Conservation (phyloP, 2,113 vertebrate genomes). For the Erythrocercus mccallii region DNA sequence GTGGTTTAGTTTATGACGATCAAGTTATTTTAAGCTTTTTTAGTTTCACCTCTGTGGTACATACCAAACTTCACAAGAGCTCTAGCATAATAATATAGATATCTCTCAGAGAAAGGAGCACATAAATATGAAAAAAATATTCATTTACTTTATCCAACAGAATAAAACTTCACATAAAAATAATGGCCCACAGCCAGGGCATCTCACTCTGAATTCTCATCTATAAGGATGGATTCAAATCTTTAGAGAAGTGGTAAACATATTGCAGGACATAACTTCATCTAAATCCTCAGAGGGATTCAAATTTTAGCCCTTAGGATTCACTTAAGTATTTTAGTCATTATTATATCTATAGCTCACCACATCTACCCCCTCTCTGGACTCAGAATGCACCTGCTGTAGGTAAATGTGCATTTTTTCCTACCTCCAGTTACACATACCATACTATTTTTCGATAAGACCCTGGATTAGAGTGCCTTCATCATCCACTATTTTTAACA, state of each 20-base stretch:
- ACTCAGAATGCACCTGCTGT: background rate
- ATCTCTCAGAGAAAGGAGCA: background rate
- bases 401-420: background rate
- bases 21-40: background rate
- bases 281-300: background rate
- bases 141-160: background rate
- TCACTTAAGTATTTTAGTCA: background rate
- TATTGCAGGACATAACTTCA: background rate
- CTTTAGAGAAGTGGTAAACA: background rate
- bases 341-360: background rate
- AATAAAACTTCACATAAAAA: background rate
- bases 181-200: background rate
- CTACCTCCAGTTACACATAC: background rate
- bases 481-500: background rate
- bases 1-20: background rate
- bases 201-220: background rate
- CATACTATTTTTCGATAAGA: background rate
- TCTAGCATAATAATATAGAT: background rate
- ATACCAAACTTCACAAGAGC: background rate
- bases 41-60: background rate
- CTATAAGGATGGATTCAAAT: background rate
- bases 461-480: background rate
- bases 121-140: background rate
- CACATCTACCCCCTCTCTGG: background rate
- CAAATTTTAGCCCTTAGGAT: background rate